Evolutionary conservation across 2,888 invertebrate species (phyloP).

Genomic region (Plebejus argus): DNA sequence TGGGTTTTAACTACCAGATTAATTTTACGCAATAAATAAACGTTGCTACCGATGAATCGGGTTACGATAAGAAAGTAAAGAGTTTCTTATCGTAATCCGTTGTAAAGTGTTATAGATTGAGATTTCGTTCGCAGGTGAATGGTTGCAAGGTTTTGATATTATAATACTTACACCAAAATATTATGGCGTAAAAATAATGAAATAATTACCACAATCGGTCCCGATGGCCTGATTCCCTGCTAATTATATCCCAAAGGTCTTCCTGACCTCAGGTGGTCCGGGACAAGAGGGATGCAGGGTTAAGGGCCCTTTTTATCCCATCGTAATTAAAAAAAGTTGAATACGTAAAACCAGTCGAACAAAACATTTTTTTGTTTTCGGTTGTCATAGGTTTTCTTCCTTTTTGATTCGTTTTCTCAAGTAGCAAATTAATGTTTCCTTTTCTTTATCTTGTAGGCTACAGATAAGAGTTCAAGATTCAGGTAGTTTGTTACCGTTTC

Average conservation of each 20-base stretch:
- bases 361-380: constrained; percentile 20
- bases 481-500: not conserved
- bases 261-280: constrained; percentile 56
- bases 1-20: constrained; percentile 12
- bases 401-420: constrained; percentile 18
- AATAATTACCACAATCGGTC: not conserved
- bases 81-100: not conserved
- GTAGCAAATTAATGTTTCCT: constrained; percentile 19
- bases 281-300: constrained; percentile 50
- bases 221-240: constrained; percentile 15
- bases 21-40: constrained; percentile 16
- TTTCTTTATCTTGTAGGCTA: not conserved
- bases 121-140: not conserved
- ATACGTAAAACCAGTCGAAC: constrained; percentile 24
- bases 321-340: constrained; percentile 26
- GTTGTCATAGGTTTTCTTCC: constrained; percentile 3
- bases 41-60: not conserved
- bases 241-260: constrained; percentile 35
- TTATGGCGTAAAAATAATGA: too few species aligned
- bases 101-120: not conserved
- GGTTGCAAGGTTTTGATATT: not conserved
- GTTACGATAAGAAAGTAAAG: constrained; percentile 5
- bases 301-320: constrained; percentile 44
- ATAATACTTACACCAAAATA: too few species aligned
- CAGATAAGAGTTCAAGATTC: not conserved